These are phyloP conservation scores for Branchipolynoe longqiensis DNA, from an alignment of 2,888 invertebrate species.

Conservation along the genomic window DNA sequence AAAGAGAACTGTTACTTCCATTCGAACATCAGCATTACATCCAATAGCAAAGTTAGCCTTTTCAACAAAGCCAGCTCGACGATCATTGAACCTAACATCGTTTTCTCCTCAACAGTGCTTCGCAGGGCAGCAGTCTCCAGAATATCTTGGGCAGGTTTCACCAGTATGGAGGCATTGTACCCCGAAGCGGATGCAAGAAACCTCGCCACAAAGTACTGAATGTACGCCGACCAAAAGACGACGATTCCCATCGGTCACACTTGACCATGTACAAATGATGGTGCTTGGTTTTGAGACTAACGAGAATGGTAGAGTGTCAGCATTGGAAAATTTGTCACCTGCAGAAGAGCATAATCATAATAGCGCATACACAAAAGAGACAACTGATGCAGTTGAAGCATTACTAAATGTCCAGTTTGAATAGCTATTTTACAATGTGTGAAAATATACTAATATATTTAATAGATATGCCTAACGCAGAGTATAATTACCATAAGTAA, in stretches of 20 bases:
- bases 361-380: background rate
- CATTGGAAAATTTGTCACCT: background rate
- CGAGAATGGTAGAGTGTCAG: background rate
- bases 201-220: background rate
- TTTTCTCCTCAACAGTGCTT: background rate
- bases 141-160: too few relatives aligned
- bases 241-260: background rate
- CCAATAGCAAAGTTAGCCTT: background rate
- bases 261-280: conserved; percentile 16
- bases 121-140: too few relatives aligned
- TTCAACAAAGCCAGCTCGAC: background rate
- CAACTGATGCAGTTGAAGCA: background rate
- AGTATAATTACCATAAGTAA: too few relatives aligned
- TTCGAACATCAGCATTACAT: background rate
- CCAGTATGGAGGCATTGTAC: too few relatives aligned
- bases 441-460: too few relatives aligned
- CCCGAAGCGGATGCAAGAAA: background rate
- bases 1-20: background rate
- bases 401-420: conserved; percentile 11
- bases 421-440: too few relatives aligned
- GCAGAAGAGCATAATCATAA: background rate
- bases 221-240: background rate
- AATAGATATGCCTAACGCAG: too few relatives aligned
- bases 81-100: background rate
- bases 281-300: background rate